Conservation (phyloP, 2,797 vertebrate genomes). For the Cossypha caffra region DNA sequence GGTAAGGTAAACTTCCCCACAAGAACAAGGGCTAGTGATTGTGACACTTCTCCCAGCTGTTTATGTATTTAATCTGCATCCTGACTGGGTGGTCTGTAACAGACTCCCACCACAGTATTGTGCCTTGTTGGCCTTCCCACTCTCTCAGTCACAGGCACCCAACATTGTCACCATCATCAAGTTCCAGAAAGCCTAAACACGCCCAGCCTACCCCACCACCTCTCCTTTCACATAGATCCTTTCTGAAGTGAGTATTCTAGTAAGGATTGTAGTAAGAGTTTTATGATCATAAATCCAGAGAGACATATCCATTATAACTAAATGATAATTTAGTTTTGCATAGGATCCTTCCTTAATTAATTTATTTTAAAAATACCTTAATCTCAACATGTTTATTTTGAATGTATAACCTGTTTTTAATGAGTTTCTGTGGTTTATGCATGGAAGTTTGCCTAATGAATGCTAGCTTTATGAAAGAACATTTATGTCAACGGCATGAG, state of each 20-base stretch:
- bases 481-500: not conserved
- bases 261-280: not conserved
- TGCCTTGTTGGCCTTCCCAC: not conserved
- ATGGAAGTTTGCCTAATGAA: not conserved
- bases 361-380: not conserved
- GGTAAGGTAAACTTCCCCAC: not conserved
- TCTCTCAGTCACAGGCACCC: not conserved
- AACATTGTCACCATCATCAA: not conserved
- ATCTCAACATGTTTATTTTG: not conserved
- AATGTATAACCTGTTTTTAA: not conserved
- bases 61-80: not conserved
- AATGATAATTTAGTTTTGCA: not conserved
- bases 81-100: not conserved
- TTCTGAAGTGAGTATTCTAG: not conserved
- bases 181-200: not conserved
- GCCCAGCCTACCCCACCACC: not conserved
- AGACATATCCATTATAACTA: not conserved
- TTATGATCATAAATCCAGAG: not conserved
- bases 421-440: not conserved
- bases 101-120: not conserved
- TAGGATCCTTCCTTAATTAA: not conserved
- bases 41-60: not conserved
- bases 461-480: not conserved
- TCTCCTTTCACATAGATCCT: fast-evolving
- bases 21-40: not conserved